Evolutionary conservation across 2,888 invertebrate species (phyloP), one percentile per base, ranked within the genome.

Genomic region (Lepidochrysops patricia): DNA sequence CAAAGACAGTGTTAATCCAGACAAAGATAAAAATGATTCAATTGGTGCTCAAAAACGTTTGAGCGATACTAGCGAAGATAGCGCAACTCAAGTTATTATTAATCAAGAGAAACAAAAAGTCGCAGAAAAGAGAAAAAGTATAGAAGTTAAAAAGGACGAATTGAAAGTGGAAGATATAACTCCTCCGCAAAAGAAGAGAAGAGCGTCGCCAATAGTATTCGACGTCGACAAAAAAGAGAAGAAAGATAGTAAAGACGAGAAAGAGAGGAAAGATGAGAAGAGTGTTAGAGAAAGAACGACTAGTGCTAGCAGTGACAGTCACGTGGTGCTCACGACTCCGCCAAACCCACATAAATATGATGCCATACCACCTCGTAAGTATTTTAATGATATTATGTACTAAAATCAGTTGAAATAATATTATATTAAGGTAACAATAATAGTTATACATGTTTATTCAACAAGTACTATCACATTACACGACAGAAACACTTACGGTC

Each of bases 141-240:
- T 58, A 2, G 57, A 61, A 49, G 34, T 58, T 62, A 60, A 56
- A 34, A 63, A 49, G 37, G 62, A 63, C 49, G 61, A 52, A 19
- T 43, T 58, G 3, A 61, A 4, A 13, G 60, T 64, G 27, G 66
- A 71, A 26, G 70, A 71, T 19, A 37, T 13, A 25, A 61, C 69
- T 4, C 72, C 74, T 1, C 69, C 72, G 13, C 68, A 66, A 0
- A 88, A 82, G 61, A 89, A 83, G 65, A 81, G 82, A 62, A 84
- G 79, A 60, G 90, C 89, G 1, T 91, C 91, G 0, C 92, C 92
- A 0, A 92, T 92, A 60, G 82, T 92, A 37, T 92, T 91, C 68
- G 84, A 90, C 68, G 80, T 85, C 6, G 70, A 69, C 7, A 82
- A 79, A 68, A 81, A 75, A 66, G 75, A 69, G 43, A 43, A 43